phyloP scores from a whole-genome alignment of 1,140 invertebrate genomes.

The Thaumetopoea pityocampa region DNA sequence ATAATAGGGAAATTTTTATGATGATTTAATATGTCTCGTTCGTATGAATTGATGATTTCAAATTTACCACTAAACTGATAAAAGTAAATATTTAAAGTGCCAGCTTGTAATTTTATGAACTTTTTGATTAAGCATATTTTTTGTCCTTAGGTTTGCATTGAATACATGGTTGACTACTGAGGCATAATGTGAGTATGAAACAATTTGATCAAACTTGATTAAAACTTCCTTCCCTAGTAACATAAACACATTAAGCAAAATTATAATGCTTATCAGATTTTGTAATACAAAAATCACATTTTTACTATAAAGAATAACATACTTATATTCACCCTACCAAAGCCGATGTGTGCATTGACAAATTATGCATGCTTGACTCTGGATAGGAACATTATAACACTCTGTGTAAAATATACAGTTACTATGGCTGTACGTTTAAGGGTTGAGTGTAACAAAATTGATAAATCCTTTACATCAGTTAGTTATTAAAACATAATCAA shows the following conservation, averaged over 20 bases:
- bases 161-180: too few relatives aligned
- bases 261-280: neutral
- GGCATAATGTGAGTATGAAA: too few relatives aligned
- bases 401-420: conserved; percentile 59
- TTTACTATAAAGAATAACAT: conserved; percentile 3
- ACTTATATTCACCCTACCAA: conserved; percentile 69
- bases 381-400: conserved; percentile 65
- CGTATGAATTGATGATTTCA: conserved; percentile 43
- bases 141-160: too few relatives aligned
- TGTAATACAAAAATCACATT: too few relatives aligned
- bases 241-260: neutral
- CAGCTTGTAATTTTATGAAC: too few relatives aligned
- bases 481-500: neutral
- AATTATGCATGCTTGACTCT: conserved; percentile 59
- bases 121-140: too few relatives aligned
- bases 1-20: conserved; percentile 14
- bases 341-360: conserved; percentile 59
- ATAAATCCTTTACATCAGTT: conserved; percentile 4
- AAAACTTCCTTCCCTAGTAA: too few relatives aligned
- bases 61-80: conserved; percentile 32
- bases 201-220: too few relatives aligned
- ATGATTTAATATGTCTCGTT: conserved; percentile 42
- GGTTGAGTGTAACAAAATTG: conserved; percentile 54
- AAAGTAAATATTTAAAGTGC: too few relatives aligned
- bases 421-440: conserved; percentile 48